These are phyloP conservation scores for Euplagia quadripunctaria DNA, from an alignment of 2,888 invertebrate genomes.

Conservation along the genomic window DNA sequence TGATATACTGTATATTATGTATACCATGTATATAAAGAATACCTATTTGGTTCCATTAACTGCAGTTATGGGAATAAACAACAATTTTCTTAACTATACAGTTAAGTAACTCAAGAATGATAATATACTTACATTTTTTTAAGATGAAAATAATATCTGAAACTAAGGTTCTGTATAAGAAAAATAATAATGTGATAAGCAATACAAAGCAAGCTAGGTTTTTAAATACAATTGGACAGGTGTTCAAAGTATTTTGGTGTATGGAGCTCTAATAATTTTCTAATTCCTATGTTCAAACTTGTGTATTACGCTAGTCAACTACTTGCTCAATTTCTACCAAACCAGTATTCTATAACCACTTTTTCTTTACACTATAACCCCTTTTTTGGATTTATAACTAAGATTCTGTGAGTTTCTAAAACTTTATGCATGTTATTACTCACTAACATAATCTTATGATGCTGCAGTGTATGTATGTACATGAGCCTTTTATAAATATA, in stretches of 20 bases:
- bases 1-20: background rate
- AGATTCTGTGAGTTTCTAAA: background rate
- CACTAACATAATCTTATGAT: conserved; percentile 35
- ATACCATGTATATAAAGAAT: background rate
- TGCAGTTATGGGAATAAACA: background rate
- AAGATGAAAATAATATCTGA: too few species aligned
- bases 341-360: conserved; percentile 14
- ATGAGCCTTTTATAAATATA: conserved; percentile 36
- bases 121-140: too few species aligned
- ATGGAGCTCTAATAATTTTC: background rate
- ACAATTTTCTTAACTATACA: background rate
- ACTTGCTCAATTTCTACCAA: conserved; percentile 45
- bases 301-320: conserved; percentile 34
- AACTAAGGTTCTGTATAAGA: too few species aligned
- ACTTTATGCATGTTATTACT: conserved; percentile 55
- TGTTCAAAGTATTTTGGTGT: background rate
- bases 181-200: too few species aligned
- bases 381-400: background rate
- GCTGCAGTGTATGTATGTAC: conserved; percentile 24
- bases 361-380: background rate
- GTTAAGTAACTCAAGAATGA: background rate
- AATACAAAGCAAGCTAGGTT: too few species aligned
- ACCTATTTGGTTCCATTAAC: background rate
- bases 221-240: too few species aligned
- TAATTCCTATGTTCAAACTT: background rate